Base-by-base conservation (phyloP, 2,888 invertebrate genomes). In the Didymodactylos carnosus region DNA sequence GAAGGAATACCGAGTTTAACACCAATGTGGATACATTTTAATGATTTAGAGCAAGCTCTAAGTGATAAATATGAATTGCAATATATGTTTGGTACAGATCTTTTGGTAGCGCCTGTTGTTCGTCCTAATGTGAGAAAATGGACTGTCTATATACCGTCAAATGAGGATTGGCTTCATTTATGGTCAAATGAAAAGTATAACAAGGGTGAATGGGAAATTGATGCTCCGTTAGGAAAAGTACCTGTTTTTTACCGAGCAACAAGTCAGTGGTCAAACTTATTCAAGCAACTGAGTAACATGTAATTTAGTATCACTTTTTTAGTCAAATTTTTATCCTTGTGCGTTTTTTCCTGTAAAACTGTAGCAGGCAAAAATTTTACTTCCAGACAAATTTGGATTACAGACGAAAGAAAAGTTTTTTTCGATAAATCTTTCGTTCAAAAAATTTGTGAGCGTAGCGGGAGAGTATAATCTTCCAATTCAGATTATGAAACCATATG, bases 91-190 rank as follows among this genome's bases (percentile, higher is more conserved):
- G 81, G 81, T 4, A 35, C 75, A 2, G 80, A 81, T 62, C 73
- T 81, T 14, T 76, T 81, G 6, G 80, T 81, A 2, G 80, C 81
- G 1, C 81, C 81, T 1, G 80, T 81, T 11, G 75, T 79, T 10
- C 39, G 75, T 39, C 53, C 77, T 10, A 77, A 77, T n/a, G 78
- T 77, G 2, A 75, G 74, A 3, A 46, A 70, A 13, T 76, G 77
- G 78, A 76, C 75, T 7, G 78, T 79, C 1, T 80, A 79, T 62
- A 76, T 81, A 3, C 80, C 80, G 4, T n/a, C n/a, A n/a, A 27
- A 71, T n/a, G 78, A 76, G 39, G 39, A 73, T 16, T 81, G 80
- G 80, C 75, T 77, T 11, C 78, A 78, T 75, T 53, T 81, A 19
- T 81, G 80, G 79, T 76, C 76, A 53, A 53, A 19, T 35, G 77